A percentile compares a stretch with the other conserved stretches of the same genome.
Conservation (phyloP, 2,797 vertebrate genomes). For the Enteromius afrohamiltoni region DNA sequence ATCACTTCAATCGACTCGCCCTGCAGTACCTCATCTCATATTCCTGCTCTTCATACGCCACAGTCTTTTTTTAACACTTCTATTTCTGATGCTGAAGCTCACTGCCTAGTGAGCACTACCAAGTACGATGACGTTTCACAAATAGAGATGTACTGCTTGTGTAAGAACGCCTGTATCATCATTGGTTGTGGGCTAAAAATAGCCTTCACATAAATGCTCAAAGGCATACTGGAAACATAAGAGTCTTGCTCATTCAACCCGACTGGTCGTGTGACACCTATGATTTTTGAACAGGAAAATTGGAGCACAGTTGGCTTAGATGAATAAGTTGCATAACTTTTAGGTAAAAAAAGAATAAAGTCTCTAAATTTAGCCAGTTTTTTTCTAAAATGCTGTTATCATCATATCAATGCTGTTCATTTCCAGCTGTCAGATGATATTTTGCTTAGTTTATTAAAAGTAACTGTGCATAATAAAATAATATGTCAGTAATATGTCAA, state of each 20-base stretch:
- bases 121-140: slow-evolving; percentile 12
- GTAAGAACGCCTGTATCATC: slow-evolving; percentile 35
- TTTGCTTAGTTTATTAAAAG: not conserved
- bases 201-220: slow-evolving; percentile 16
- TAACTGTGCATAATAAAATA: not conserved
- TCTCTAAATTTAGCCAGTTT: not conserved
- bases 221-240: slow-evolving; percentile 21
- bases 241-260: not conserved
- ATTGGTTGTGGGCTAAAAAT: slow-evolving; percentile 26
- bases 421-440: not conserved
- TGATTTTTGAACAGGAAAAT: not conserved
- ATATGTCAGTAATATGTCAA: not conserved
- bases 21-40: slow-evolving; percentile 70
- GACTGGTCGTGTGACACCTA: not conserved
- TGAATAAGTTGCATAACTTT: not conserved
- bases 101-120: slow-evolving; percentile 45
- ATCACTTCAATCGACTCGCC: slow-evolving; percentile 64
- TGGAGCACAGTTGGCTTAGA: not conserved
- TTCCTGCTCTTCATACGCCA: slow-evolving; percentile 67
- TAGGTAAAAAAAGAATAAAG: not conserved
- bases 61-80: slow-evolving; percentile 62
- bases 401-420: not conserved
- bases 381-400: not conserved
- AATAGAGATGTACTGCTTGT: slow-evolving; percentile 31
- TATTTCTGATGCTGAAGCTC: slow-evolving; percentile 62